A percentile compares a stretch with the other conserved stretches of the same genome.
Evolutionary conservation across 2,113 vertebrate genomes (phyloP).

Genomic region (Ornithorhynchus anatinus): DNA sequence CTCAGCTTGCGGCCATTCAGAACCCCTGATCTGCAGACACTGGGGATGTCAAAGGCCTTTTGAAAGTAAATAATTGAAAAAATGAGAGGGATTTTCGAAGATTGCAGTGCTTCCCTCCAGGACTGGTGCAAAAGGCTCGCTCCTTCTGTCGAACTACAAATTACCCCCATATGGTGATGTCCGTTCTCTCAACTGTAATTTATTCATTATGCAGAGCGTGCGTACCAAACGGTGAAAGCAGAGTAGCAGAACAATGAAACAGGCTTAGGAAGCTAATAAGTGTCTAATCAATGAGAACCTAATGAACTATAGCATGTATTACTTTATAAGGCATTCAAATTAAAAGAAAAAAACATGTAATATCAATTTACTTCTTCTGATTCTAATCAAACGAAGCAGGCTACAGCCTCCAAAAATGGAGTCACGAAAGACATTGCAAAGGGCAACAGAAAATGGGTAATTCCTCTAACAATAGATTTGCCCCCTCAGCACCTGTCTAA

Average conservation of each 20-base stretch:
- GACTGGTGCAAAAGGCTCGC: constrained; percentile 42
- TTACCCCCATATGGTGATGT: constrained; percentile 57
- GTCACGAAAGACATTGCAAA: not conserved
- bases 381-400: constrained; percentile 14
- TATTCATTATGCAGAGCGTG: constrained; percentile 56
- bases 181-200: constrained; percentile 62
- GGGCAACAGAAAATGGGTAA: not conserved
- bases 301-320: constrained; percentile 44
- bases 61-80: constrained; percentile 69
- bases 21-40: constrained; percentile 42
- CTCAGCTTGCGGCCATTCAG: constrained; percentile 52
- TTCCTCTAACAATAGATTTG: constrained; percentile 8
- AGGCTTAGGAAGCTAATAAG: constrained; percentile 40
- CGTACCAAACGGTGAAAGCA: constrained; percentile 58
- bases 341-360: not conserved
- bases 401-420: not conserved
- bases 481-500: not conserved
- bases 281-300: constrained; percentile 37
- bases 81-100: constrained; percentile 62
- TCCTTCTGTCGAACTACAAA: constrained; percentile 66
- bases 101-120: constrained; percentile 49
- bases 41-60: constrained; percentile 55
- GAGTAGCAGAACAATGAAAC: constrained; percentile 47
- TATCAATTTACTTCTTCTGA: constrained; percentile 27
- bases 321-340: constrained; percentile 38